phyloP scores from a whole-genome alignment of 1,140 invertebrate genomes.

The Drosophila sulfurigaster region DNA sequence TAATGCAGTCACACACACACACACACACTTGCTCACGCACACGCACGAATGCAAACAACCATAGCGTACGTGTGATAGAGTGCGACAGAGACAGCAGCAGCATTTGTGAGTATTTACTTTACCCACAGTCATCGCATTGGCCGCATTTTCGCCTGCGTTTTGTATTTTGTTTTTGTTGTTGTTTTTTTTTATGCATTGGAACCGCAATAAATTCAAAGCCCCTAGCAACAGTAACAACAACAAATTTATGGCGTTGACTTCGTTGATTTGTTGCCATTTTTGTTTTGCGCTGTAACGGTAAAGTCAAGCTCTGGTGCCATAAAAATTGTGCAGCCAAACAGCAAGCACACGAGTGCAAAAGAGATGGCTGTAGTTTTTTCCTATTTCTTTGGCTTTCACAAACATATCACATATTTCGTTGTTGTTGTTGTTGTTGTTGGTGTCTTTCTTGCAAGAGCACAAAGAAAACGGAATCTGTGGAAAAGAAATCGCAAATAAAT shows the following conservation, averaged over 20 bases:
- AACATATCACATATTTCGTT: too few species aligned
- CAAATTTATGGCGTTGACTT: slow-evolving; percentile 66
- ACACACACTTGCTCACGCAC: slow-evolving; percentile 2
- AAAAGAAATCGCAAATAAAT: slow-evolving; percentile 76
- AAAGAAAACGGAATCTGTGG: slow-evolving; percentile 32
- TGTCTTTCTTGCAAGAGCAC: slow-evolving; percentile 31
- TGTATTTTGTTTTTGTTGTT: slow-evolving; percentile 3
- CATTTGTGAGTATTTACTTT: slow-evolving; percentile 24
- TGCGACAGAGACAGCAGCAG: not conserved
- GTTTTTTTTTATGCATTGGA: slow-evolving; percentile 45
- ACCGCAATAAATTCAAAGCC: slow-evolving; percentile 68
- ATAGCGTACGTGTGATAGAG: not conserved
- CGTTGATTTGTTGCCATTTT: slow-evolving; percentile 54
- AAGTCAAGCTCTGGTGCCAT: slow-evolving; percentile 61
- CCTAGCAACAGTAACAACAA: slow-evolving; percentile 37
- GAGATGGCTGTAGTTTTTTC: slow-evolving; percentile 23
- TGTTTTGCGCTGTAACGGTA: slow-evolving; percentile 57
- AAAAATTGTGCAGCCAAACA: slow-evolving; percentile 36
- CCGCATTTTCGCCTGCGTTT: slow-evolving; percentile 51
- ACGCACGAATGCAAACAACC: slow-evolving; percentile 5
- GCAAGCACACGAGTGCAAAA: not conserved
- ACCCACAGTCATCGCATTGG: slow-evolving; percentile 51
- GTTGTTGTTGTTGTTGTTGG: too few species aligned
- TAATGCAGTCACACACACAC: slow-evolving; percentile 56
- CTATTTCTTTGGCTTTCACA: slow-evolving; percentile 61